phyloP scores from a whole-genome alignment of 2,888 invertebrate species.

The Aelia acuminata region DNA sequence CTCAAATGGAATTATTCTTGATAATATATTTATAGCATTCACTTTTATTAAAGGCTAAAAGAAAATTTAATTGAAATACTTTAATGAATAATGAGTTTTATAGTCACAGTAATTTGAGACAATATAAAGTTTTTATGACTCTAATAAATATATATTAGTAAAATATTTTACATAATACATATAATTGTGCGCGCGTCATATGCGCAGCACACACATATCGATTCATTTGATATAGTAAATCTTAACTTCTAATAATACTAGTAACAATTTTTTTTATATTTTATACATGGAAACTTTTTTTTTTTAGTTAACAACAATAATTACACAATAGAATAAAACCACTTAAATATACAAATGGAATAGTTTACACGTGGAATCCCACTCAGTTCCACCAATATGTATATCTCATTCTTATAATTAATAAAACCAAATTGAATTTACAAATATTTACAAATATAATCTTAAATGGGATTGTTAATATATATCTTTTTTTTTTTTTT shows the following conservation, averaged over 20 bases:
- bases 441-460: conserved; percentile 23
- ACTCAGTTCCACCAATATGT: conserved; percentile 1
- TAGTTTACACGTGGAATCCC: conserved; percentile 11
- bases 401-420: conserved; percentile 23
- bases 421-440: conserved; percentile 16
- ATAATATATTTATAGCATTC: conserved; percentile 5
- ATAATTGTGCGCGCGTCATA: not conserved
- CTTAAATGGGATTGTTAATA: conserved; percentile 12
- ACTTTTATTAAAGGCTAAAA: conserved; percentile 11
- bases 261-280: not conserved
- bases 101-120: conserved; percentile 17
- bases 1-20: not conserved
- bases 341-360: conserved; percentile 26
- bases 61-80: conserved; percentile 24
- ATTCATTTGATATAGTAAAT: conserved; percentile 10
- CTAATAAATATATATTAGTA: conserved; percentile 35
- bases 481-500: not conserved
- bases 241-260: conserved; percentile 22
- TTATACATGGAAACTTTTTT: conserved; percentile 1
- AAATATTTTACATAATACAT: conserved; percentile 20
- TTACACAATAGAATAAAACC: conserved; percentile 1
- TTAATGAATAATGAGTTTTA: conserved; percentile 13
- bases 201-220: not conserved
- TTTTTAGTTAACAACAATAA: conserved; percentile 23
- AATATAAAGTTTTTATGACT: conserved; percentile 18